Conservation (phyloP, 1,140 invertebrate species). For the Danaus melanippus region DNA sequence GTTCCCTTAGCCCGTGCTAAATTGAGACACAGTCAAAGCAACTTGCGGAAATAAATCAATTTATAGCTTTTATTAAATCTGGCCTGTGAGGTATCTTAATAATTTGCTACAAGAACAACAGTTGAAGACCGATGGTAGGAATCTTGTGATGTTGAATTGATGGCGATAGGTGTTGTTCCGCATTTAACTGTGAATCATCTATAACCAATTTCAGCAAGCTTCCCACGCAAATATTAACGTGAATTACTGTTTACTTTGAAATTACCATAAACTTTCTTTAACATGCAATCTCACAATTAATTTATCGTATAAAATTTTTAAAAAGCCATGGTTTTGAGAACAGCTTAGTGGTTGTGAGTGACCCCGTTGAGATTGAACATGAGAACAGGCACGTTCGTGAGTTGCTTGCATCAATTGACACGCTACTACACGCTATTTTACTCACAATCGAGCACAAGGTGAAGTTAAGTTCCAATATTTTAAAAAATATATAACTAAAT, state of each 20-base stretch:
- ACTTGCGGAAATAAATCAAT: slow-evolving; percentile 29
- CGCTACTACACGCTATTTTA: slow-evolving; percentile 49
- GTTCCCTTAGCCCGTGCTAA: slow-evolving; percentile 24
- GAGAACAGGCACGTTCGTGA: slow-evolving; percentile 56
- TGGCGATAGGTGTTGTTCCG: too few relatives aligned
- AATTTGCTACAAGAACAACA: slow-evolving; percentile 7
- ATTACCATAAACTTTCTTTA: slow-evolving; percentile 1
- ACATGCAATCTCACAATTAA: slow-evolving; percentile 1
- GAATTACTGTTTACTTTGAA: background rate
- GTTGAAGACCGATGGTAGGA: too few relatives aligned
- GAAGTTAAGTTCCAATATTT: slow-evolving; percentile 10
- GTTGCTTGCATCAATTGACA: slow-evolving; percentile 23
- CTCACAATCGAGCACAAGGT: slow-evolving; percentile 54
- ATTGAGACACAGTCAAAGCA: slow-evolving; percentile 33
- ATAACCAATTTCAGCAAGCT: too few relatives aligned
- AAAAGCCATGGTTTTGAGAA: slow-evolving; percentile 2
- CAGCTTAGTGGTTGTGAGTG: slow-evolving; percentile 25
- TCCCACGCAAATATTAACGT: background rate
- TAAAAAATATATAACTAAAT: too few relatives aligned
- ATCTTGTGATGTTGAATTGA: too few relatives aligned
- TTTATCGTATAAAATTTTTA: slow-evolving; percentile 2
- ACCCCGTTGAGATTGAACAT: slow-evolving; percentile 44
- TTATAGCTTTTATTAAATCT: slow-evolving; percentile 27
- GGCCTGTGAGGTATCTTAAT: slow-evolving; percentile 12
- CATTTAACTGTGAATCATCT: too few relatives aligned